These are phyloP conservation scores for Epizoanthus stellaris DNA, from an alignment of 92 coral and sea anemone species.

Conservation along the genomic window DNA sequence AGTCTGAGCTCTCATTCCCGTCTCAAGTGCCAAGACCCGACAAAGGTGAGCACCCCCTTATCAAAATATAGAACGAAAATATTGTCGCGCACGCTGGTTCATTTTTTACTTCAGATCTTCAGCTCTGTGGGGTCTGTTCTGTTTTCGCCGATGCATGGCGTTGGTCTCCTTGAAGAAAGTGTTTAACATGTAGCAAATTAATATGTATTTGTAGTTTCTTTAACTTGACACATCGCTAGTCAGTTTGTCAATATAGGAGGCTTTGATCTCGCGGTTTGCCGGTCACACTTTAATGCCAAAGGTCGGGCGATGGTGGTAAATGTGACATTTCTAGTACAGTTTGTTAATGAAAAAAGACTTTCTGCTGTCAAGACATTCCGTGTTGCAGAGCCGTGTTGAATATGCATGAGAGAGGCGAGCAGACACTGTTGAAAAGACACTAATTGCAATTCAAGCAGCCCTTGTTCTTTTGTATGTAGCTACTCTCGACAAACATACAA, in stretches of 20 bases:
- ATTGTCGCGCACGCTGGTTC: neutral
- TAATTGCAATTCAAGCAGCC: slow-evolving; percentile 39
- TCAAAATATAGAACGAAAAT: slow-evolving; percentile 10
- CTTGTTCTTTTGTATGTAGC: slow-evolving; percentile 40
- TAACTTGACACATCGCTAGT: slow-evolving; percentile 76
- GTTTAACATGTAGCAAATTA: slow-evolving; percentile 96
- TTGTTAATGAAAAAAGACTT: slow-evolving; percentile 45
- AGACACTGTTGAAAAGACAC: slow-evolving; percentile 35
- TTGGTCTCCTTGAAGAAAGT: slow-evolving; percentile 61
- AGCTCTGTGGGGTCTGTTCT: slow-evolving; percentile 14
- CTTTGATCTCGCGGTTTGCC: slow-evolving; percentile 41
- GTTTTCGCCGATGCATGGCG: slow-evolving; percentile 33
- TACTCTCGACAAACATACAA: slow-evolving; percentile 17
- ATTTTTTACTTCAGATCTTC: neutral
- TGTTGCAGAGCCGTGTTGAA: slow-evolving; percentile 46
- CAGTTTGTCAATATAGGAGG: slow-evolving; percentile 50
- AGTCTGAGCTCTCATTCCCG: slow-evolving; percentile 4
- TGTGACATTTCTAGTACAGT: slow-evolving; percentile 40
- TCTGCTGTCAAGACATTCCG: slow-evolving; percentile 48
- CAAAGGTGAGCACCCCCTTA: slow-evolving; percentile 18
- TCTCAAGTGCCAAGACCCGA: slow-evolving; percentile 9
- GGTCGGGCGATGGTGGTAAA: slow-evolving; percentile 16
- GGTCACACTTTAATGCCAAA: slow-evolving; percentile 18
- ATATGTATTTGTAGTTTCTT: slow-evolving; percentile 84
- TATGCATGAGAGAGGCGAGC: slow-evolving; percentile 41